Conservation (phyloP, 1,140 invertebrate species). For the Drosophila sturtevanti region DNA sequence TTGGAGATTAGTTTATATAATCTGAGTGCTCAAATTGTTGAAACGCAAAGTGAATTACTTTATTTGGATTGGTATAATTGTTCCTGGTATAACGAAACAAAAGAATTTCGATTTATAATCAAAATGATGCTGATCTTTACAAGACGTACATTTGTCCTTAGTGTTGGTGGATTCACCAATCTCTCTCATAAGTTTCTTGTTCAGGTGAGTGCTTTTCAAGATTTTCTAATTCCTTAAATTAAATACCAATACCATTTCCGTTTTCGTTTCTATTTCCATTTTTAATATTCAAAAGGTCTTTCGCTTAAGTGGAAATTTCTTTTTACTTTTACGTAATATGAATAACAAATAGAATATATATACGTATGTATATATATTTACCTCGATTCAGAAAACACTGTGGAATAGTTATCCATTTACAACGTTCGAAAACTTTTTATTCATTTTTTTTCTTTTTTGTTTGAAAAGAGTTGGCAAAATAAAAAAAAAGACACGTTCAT, state of each 20-base stretch:
- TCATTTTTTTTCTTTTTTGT: slow-evolving; percentile 45
- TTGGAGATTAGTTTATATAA: slow-evolving; percentile 68
- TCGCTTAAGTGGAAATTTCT: slow-evolving; percentile 71
- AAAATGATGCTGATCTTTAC: slow-evolving; percentile 67
- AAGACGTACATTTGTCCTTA: slow-evolving; percentile 42
- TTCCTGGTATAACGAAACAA: slow-evolving; percentile 62
- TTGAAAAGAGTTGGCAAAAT: slow-evolving; percentile 11
- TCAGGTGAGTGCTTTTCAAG: slow-evolving; percentile 29
- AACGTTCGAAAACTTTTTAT: slow-evolving; percentile 71
- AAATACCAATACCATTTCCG: neutral
- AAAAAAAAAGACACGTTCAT: slow-evolving; percentile 43
- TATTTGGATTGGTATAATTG: slow-evolving; percentile 66
- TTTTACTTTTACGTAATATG: slow-evolving; percentile 66
- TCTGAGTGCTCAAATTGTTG: slow-evolving; percentile 59
- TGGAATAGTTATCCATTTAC: slow-evolving; percentile 39
- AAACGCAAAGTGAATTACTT: slow-evolving; percentile 65
- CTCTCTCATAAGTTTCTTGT: slow-evolving; percentile 65
- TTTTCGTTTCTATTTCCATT: too few species aligned
- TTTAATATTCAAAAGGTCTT: slow-evolving; percentile 43
- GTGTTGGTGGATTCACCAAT: slow-evolving; percentile 70
- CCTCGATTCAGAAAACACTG: slow-evolving; percentile 40
- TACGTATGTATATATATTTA: neutral
- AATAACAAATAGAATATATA: slow-evolving; percentile 67
- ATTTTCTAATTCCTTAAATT: neutral
- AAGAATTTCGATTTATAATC: slow-evolving; percentile 64